A percentile compares a stretch with the other conserved stretches of the same genome.
These are phyloP conservation scores for Cheilosia grossa DNA, from an alignment of 2,888 invertebrate genomes.

Conservation along the genomic window DNA sequence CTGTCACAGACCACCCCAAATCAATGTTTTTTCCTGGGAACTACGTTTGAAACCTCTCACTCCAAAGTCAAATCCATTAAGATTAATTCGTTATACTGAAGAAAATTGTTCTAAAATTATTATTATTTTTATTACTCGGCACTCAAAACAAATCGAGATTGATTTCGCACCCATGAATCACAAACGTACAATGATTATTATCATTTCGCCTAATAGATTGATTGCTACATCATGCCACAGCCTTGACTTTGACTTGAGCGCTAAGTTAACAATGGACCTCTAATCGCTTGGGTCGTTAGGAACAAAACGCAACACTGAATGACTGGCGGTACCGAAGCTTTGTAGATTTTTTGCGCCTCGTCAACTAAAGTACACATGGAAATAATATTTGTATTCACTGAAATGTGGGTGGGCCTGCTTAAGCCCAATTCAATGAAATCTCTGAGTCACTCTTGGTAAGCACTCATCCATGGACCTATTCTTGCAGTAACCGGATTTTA, in stretches of 20 bases:
- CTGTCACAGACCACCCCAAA: too few relatives aligned
- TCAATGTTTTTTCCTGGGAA: too few relatives aligned
- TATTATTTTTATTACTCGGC: too few relatives aligned
- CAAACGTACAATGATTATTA: constrained; percentile 11
- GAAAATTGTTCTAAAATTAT: constrained; percentile 23
- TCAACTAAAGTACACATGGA: not conserved
- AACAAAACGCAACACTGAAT: constrained; percentile 5
- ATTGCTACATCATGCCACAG: constrained; percentile 17
- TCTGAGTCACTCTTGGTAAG: not conserved
- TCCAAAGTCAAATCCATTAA: too few relatives aligned
- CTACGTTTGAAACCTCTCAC: too few relatives aligned
- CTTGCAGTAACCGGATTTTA: not conserved
- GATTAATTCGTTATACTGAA: constrained; percentile 6
- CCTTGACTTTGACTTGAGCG: constrained; percentile 40
- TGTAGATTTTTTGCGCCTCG: not conserved
- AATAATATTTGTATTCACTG: constrained; percentile 15
- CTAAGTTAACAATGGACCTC: constrained; percentile 42
- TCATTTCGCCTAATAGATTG: constrained; percentile 17
- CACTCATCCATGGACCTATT: not conserved
- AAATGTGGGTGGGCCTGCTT: constrained; percentile 25
- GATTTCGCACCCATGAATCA: constrained; percentile 16
- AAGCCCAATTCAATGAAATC: not conserved
- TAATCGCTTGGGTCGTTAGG: constrained; percentile 52
- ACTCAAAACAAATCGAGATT: constrained; percentile 5
- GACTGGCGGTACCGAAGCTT: constrained; percentile 30